Percentiles rank a stretch among this genome's conserved stretches.
Conservation (phyloP, 1,140 invertebrate species). For the Schlechtendalia chinensis region DNA sequence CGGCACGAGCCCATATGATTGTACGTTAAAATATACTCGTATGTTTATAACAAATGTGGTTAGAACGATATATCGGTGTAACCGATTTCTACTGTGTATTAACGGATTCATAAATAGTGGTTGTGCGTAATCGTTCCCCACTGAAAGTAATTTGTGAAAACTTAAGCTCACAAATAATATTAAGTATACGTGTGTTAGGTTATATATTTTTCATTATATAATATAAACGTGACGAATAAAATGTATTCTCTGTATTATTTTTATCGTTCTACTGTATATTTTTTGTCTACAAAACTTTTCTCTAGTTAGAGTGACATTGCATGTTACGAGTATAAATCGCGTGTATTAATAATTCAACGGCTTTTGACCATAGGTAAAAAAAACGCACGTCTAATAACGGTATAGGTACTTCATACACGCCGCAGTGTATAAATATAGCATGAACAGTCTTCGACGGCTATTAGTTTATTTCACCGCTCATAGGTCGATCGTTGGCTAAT, state of each 20-base stretch:
- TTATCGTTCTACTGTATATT: not conserved
- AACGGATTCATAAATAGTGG: no score
- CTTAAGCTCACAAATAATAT: no score
- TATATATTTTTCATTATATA: not conserved
- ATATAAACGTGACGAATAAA: not conserved
- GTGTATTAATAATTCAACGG: conserved; percentile 43
- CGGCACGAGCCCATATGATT: no score
- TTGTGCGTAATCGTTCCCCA: no score
- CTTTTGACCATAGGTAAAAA: conserved; percentile 27
- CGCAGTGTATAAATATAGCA: not conserved
- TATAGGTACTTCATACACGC: not conserved
- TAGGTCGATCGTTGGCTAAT: conserved; percentile 8
- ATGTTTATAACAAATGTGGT: no score
- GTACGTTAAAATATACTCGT: no score
- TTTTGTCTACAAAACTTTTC: conserved; percentile 12
- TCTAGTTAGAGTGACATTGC: conserved; percentile 40
- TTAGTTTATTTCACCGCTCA: conserved; percentile 28
- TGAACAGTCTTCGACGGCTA: conserved; percentile 30
- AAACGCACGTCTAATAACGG: conserved; percentile 20
- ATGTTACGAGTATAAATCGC: conserved; percentile 22
- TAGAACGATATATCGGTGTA: no score
- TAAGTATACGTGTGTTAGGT: not conserved
- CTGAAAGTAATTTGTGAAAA: no score
- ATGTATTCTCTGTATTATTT: not conserved
- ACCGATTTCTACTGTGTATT: no score